A percentile compares a stretch with the other conserved stretches of the same genome.
Evolutionary conservation across 2,113 vertebrate genomes (phyloP).

Genomic region (Petrocephalus microphthalmus): DNA sequence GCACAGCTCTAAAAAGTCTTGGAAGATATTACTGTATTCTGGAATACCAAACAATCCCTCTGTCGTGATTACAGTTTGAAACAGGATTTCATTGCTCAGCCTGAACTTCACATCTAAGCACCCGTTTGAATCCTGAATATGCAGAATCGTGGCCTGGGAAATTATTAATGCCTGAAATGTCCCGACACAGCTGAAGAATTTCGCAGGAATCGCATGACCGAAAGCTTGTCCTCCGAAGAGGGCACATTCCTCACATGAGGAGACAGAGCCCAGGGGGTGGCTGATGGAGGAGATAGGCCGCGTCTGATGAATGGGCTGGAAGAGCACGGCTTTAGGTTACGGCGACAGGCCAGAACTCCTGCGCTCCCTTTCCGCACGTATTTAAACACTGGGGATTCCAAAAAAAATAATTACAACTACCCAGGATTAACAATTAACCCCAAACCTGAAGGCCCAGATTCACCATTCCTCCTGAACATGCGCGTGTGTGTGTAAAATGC

Average conservation of each 20-base stretch:
- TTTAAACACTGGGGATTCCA: not conserved
- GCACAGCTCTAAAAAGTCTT: no score
- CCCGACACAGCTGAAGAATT: not conserved
- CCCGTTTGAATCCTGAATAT: not conserved
- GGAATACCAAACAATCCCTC: not conserved
- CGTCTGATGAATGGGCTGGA: not conserved
- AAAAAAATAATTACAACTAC: not conserved
- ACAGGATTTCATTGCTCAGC: not conserved
- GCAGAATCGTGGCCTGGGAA: not conserved
- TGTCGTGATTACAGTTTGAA: not conserved
- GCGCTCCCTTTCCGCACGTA: not conserved
- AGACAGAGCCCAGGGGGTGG: not conserved
- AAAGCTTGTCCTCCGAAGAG: not conserved
- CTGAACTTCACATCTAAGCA: not conserved
- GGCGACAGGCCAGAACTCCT: not conserved
- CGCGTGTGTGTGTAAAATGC: not conserved
- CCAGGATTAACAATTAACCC: not conserved
- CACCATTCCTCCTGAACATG: not conserved
- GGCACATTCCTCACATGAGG: conserved; percentile 14
- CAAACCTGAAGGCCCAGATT: not conserved
- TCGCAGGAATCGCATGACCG: not conserved
- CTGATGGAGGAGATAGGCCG: not conserved
- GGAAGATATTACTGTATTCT: not conserved
- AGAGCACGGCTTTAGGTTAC: not conserved
- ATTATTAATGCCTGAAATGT: not conserved